Conservation (phyloP, 2,888 invertebrate genomes). For the Cerastis leucographa region DNA sequence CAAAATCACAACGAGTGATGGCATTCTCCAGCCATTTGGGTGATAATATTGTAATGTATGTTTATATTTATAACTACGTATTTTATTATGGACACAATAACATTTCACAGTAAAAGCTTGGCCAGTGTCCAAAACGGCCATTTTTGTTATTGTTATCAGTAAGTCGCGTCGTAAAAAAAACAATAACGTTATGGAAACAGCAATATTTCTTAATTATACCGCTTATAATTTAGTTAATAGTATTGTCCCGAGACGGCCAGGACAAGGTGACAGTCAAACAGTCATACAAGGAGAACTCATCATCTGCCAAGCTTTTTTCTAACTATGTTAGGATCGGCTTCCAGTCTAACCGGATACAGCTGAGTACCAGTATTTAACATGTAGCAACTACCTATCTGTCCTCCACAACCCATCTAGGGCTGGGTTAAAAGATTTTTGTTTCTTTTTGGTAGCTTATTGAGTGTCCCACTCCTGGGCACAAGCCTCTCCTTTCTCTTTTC, state of each 20-base stretch:
- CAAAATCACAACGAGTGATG: background rate
- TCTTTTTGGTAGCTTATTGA: too few species aligned
- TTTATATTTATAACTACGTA: slow-evolving; percentile 17
- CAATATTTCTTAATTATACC: background rate
- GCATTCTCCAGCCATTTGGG: background rate
- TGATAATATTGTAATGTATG: slow-evolving; percentile 18
- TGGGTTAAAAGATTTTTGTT: too few species aligned
- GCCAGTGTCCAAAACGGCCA: slow-evolving; percentile 54
- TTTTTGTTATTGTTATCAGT: slow-evolving; percentile 54
- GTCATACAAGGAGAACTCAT: background rate
- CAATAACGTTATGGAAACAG: slow-evolving; percentile 21
- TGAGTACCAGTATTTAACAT: too few species aligned
- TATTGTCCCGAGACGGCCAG: background rate
- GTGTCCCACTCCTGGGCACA: too few species aligned
- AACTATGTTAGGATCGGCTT: too few species aligned
- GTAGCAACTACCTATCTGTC: too few species aligned
- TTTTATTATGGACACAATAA: slow-evolving; percentile 41
- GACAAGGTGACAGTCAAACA: background rate
- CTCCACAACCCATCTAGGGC: too few species aligned
- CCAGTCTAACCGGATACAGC: too few species aligned
- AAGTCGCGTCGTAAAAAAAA: slow-evolving; percentile 22
- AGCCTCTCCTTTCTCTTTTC: too few species aligned
- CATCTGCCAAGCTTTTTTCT: background rate
- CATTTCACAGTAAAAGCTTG: slow-evolving; percentile 45
- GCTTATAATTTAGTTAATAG: background rate